Conservation (phyloP, 1,140 invertebrate genomes). For the Glossosoma conforme region DNA sequence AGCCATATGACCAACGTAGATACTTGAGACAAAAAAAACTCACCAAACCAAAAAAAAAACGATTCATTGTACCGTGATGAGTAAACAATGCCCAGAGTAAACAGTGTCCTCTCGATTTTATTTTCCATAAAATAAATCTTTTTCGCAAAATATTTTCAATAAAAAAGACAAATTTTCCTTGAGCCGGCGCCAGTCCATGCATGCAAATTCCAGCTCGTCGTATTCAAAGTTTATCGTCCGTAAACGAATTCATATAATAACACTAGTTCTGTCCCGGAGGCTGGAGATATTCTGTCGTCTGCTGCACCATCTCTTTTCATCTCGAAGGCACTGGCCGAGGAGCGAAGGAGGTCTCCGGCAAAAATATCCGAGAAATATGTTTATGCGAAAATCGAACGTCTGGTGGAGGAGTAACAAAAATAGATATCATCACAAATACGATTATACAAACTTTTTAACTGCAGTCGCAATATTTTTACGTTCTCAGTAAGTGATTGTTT, state of each 20-base stretch:
- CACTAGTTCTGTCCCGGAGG: slow-evolving; percentile 20
- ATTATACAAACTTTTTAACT: slow-evolving; percentile 30
- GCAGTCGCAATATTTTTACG: slow-evolving; percentile 23
- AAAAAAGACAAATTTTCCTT: too few relatives aligned
- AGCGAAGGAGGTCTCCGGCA: not conserved
- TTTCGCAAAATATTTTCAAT: too few relatives aligned
- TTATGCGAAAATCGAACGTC: slow-evolving; percentile 20
- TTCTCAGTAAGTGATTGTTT: slow-evolving; percentile 17
- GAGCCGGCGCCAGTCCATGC: slow-evolving; percentile 14
- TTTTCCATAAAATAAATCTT: too few relatives aligned
- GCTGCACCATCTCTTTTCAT: not conserved
- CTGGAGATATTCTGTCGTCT: slow-evolving; percentile 8
- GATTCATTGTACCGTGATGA: too few relatives aligned
- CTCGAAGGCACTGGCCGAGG: not conserved
- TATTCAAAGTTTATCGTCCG: slow-evolving; percentile 28
- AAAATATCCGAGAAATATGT: slow-evolving; percentile 16
- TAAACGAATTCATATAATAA: slow-evolving; percentile 29
- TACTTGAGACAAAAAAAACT: too few relatives aligned
- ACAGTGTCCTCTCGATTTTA: too few relatives aligned
- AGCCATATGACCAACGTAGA: too few relatives aligned
- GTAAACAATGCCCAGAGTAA: too few relatives aligned
- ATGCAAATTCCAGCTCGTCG: slow-evolving; percentile 27
- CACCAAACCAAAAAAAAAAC: too few relatives aligned
- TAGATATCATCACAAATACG: slow-evolving; percentile 22
- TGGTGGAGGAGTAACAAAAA: slow-evolving; percentile 11